phyloP scores from a whole-genome alignment of 2,113 vertebrate species.

The Ptychochromis oligacanthus region DNA sequence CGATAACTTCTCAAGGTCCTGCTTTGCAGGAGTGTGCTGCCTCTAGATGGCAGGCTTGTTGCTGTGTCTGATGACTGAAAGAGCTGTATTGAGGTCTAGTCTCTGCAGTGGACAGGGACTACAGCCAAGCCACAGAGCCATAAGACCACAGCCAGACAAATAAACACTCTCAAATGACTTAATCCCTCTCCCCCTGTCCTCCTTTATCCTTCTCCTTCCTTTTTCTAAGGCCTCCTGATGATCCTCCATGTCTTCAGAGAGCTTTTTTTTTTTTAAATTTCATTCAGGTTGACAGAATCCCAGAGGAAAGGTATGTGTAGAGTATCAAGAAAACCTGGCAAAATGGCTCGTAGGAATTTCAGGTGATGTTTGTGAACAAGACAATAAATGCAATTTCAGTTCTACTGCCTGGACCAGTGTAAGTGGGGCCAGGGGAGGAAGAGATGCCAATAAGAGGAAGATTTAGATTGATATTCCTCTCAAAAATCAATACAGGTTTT shows the following conservation, averaged over 20 bases:
- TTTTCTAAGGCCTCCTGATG: neutral
- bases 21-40: slow-evolving; percentile 6
- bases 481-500: slow-evolving; percentile 42
- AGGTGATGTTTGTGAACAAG: slow-evolving; percentile 18
- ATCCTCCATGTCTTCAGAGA: neutral
- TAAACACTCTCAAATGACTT: slow-evolving; percentile 22
- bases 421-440: slow-evolving; percentile 17
- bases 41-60: slow-evolving; percentile 68
- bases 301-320: neutral
- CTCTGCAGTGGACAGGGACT: slow-evolving; percentile 23
- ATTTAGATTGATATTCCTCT: slow-evolving; percentile 53
- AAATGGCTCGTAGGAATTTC: slow-evolving; percentile 14
- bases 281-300: neutral
- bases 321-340: neutral
- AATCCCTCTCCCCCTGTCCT: slow-evolving; percentile 26
- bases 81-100: neutral
- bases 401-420: slow-evolving; percentile 17
- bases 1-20: neutral
- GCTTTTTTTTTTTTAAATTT: neutral
- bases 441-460: slow-evolving; percentile 23
- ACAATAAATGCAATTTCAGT: slow-evolving; percentile 38
- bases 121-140: slow-evolving; percentile 32
- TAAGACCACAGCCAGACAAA: slow-evolving; percentile 31
- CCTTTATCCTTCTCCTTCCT: slow-evolving; percentile 7
- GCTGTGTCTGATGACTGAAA: slow-evolving; percentile 1